Conservation (phyloP, 2,113 vertebrate species). For the Thamnophis sirtalis region DNA sequence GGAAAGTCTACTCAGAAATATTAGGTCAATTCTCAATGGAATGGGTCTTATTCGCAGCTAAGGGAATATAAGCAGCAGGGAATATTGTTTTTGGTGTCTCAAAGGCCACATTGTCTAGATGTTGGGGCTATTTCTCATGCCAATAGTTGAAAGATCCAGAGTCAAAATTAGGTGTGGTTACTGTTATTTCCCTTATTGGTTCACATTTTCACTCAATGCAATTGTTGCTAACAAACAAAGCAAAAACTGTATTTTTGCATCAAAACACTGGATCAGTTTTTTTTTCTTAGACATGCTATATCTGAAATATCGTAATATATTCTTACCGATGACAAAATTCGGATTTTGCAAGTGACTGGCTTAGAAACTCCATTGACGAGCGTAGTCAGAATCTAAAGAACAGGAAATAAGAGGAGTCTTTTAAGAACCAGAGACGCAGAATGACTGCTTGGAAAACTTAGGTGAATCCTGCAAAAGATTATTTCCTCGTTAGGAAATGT, state of each 20-base stretch:
- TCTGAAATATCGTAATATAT: neutral
- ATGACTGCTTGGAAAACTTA: neutral
- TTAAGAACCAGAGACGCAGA: neutral
- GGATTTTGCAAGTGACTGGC: constrained; percentile 95
- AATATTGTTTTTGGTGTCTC: neutral
- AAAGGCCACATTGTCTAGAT: neutral
- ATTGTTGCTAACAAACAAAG: neutral
- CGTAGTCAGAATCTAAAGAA: constrained; percentile 81
- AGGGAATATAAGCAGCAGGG: neutral
- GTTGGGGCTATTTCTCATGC: neutral
- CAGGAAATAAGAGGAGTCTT: neutral
- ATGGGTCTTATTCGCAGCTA: neutral
- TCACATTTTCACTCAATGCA: neutral
- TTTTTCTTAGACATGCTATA: neutral
- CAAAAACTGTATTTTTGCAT: neutral
- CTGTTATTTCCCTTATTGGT: neutral
- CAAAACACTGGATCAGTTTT: neutral
- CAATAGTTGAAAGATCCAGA: neutral
- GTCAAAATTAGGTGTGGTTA: neutral
- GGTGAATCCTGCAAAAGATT: neutral
- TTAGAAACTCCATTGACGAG: constrained; percentile 83
- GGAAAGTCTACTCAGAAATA: neutral
- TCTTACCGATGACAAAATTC: constrained; percentile 89
- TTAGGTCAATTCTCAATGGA: neutral
- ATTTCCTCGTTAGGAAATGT: neutral